phyloP scores from a whole-genome alignment of 2,113 vertebrate genomes.

The Morone chrysops region DNA sequence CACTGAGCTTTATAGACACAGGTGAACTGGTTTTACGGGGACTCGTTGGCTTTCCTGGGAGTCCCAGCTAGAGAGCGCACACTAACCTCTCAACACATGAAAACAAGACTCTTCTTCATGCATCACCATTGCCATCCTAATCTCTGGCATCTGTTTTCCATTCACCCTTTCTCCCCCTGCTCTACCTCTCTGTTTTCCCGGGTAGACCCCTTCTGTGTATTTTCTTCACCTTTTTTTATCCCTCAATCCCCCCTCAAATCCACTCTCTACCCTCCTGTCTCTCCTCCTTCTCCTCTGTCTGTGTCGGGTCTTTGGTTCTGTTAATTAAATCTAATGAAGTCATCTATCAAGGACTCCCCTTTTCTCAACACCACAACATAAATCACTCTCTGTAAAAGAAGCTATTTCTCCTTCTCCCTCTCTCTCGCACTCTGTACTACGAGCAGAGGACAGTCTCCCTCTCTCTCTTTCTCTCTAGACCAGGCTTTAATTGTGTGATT shows the following conservation, averaged over 20 bases:
- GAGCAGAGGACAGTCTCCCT: constrained; percentile 43
- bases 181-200: constrained; percentile 46
- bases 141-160: constrained; percentile 65
- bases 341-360: constrained; percentile 81
- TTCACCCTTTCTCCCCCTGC: constrained; percentile 35
- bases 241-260: constrained; percentile 52
- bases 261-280: constrained; percentile 43
- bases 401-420: constrained; percentile 48
- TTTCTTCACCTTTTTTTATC: constrained; percentile 53
- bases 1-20: constrained; percentile 14
- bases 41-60: not conserved
- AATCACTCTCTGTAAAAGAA: constrained; percentile 71
- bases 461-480: constrained; percentile 55
- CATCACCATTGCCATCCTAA: constrained; percentile 49
- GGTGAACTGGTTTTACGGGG: constrained; percentile 3
- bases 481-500: constrained; percentile 83
- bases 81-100: constrained; percentile 26
- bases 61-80: constrained; percentile 2
- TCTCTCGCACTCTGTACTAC: constrained; percentile 44
- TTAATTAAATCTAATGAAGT: constrained; percentile 87
- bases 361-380: constrained; percentile 71
- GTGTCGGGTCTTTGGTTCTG: constrained; percentile 64
- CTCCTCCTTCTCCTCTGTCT: constrained; percentile 38
- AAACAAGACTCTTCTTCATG: constrained; percentile 32
- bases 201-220: constrained; percentile 36